Evolutionary conservation across 2,113 vertebrate genomes (phyloP).

Genomic region (Pogonocichla stellata): DNA sequence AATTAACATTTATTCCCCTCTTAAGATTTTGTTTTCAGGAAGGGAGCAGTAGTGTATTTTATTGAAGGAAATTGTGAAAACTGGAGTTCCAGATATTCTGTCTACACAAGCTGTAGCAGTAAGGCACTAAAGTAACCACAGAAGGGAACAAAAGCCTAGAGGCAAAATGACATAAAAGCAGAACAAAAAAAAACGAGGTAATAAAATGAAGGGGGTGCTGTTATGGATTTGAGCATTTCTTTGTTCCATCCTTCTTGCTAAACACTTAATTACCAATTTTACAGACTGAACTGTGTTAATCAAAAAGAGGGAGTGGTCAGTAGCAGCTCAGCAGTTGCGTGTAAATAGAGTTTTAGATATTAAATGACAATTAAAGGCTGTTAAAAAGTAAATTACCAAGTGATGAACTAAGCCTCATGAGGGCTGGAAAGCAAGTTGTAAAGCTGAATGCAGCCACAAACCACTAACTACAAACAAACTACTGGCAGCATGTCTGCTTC

Average conservation of each 20-base stretch:
- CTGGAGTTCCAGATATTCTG: background rate
- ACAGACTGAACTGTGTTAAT: background rate
- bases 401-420: background rate
- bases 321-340: background rate
- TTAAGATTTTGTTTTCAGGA: background rate
- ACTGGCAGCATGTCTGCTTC: background rate
- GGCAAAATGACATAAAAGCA: conserved; percentile 9
- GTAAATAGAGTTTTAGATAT: conserved; percentile 22
- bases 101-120: background rate
- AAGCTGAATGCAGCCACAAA: conserved; percentile 3
- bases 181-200: background rate
- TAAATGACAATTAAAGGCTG: conserved; percentile 12
- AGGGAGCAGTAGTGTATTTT: background rate
- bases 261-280: background rate
- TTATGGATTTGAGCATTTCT: background rate
- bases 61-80: background rate
- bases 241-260: background rate
- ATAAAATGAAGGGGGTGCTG: background rate
- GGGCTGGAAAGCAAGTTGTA: background rate
- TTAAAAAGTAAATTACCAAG: conserved; percentile 5
- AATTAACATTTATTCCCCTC: background rate
- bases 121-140: background rate
- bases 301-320: background rate
- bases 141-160: background rate
- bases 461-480: conserved; percentile 4